phyloP scores from a whole-genome alignment of 2,888 invertebrate genomes.

The Cheilosia scutellata region DNA sequence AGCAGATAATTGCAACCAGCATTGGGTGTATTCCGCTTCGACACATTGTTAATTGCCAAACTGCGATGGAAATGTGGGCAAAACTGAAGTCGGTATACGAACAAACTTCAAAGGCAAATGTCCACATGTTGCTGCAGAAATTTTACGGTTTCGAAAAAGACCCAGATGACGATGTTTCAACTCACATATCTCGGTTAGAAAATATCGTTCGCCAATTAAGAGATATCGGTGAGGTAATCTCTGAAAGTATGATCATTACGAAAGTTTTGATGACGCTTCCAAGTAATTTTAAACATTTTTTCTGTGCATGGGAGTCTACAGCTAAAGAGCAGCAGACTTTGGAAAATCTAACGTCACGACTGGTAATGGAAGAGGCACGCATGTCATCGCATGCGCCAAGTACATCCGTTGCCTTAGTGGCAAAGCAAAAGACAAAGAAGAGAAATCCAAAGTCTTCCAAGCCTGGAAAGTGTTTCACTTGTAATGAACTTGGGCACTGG shows the following conservation, averaged over 20 bases:
- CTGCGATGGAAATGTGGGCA: constrained; percentile 13
- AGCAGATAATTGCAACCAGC: constrained; percentile 11
- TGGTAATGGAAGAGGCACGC: constrained; percentile 76
- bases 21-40: background rate
- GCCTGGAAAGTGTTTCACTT: constrained; percentile 68
- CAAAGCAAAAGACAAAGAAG: constrained; percentile 22
- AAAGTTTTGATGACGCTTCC: constrained; percentile 77
- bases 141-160: constrained; percentile 67
- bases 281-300: constrained; percentile 73
- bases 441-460: constrained; percentile 13
- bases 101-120: constrained; percentile 78
- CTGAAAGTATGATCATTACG: constrained; percentile 72
- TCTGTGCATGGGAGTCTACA: constrained; percentile 60
- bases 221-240: constrained; percentile 62
- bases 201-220: constrained; percentile 56
- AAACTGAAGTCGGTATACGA: constrained; percentile 75
- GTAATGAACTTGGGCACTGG: constrained; percentile 71
- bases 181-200: constrained; percentile 35
- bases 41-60: constrained; percentile 1
- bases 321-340: constrained; percentile 75
- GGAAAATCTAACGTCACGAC: constrained; percentile 73
- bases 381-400: constrained; percentile 18
- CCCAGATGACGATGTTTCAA: constrained; percentile 57
- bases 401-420: constrained; percentile 26
- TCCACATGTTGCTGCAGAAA: constrained; percentile 79